Evolutionary conservation across 2,113 vertebrate species (phyloP).

Genomic region (Datnioides undecimradiatus): DNA sequence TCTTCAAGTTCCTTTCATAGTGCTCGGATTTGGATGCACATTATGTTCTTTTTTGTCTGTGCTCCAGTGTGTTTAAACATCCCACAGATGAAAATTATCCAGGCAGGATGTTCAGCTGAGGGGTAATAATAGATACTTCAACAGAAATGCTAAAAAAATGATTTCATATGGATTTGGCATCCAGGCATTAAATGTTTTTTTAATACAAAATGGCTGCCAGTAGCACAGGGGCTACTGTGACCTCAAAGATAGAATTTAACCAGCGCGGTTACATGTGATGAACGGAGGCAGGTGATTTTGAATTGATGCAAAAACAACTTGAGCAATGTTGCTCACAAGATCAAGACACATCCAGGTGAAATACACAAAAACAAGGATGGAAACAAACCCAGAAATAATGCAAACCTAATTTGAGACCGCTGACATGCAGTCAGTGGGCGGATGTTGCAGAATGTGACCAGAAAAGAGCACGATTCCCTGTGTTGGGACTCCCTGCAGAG

Average conservation of each 20-base stretch:
- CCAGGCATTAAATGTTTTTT: background rate
- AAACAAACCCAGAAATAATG: background rate
- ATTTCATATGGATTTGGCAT: slow-evolving; percentile 13
- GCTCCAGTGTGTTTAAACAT: slow-evolving; percentile 38
- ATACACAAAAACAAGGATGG: background rate
- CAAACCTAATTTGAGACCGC: background rate
- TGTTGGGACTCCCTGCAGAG: background rate
- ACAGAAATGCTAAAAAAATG: slow-evolving; percentile 1
- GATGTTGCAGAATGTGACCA: background rate
- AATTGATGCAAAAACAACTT: background rate
- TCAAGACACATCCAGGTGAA: background rate
- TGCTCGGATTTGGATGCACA: slow-evolving; percentile 46
- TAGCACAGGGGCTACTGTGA: background rate
- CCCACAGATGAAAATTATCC: slow-evolving; percentile 55
- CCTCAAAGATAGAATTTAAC: background rate
- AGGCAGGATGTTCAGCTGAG: slow-evolving; percentile 43
- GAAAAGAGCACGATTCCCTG: background rate
- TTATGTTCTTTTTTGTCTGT: slow-evolving; percentile 43
- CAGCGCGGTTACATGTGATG: background rate
- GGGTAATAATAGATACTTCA: slow-evolving; percentile 43
- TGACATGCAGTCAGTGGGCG: background rate
- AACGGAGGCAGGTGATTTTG: background rate
- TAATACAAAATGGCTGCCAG: slow-evolving; percentile 38
- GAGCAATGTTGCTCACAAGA: background rate
- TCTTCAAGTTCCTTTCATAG: slow-evolving; percentile 54